These are phyloP conservation scores for Ophion ellenae DNA, from an alignment of 2,888 invertebrate species.

Conservation along the genomic window DNA sequence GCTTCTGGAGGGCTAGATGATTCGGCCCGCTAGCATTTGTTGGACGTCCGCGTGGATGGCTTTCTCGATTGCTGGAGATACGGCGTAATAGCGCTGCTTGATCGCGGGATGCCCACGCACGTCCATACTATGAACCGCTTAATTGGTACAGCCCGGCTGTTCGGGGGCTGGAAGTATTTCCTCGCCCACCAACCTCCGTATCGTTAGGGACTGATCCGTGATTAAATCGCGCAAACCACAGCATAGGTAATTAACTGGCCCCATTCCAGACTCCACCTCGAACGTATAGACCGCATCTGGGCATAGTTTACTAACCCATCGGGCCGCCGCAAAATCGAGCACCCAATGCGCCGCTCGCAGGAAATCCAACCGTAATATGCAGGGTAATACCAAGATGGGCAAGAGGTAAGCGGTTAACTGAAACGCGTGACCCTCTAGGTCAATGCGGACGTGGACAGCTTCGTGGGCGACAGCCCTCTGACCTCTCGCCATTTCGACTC, in stretches of 20 bases:
- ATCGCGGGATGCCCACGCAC: neutral
- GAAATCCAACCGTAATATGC: constrained; percentile 38
- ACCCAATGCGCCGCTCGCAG: constrained; percentile 2
- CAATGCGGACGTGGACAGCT: neutral
- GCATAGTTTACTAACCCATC: neutral
- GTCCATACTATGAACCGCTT: neutral
- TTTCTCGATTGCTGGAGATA: too few relatives aligned
- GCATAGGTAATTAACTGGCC: neutral
- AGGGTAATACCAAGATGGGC: constrained; percentile 21
- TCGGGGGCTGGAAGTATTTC: constrained; percentile 1
- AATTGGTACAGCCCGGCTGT: neutral
- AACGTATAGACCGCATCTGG: neutral
- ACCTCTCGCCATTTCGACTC: constrained; percentile 24
- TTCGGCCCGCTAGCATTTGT: constrained; percentile 19
- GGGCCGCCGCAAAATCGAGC: constrained; percentile 18
- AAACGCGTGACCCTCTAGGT: neutral
- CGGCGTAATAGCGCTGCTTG: too few relatives aligned
- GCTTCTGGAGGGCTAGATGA: constrained; percentile 26
- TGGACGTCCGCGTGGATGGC: too few relatives aligned
- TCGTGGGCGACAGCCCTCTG: constrained; percentile 18
- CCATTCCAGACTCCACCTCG: neutral
- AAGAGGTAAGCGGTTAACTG: constrained; percentile 19
- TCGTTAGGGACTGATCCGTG: neutral
- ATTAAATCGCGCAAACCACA: constrained; percentile 1
- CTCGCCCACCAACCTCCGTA: neutral